Percentiles rank a stretch among this genome's conserved stretches.
These are phyloP conservation scores for Solenopsis invicta DNA, from an alignment of 1,140 invertebrate genomes.

Conservation along the genomic window DNA sequence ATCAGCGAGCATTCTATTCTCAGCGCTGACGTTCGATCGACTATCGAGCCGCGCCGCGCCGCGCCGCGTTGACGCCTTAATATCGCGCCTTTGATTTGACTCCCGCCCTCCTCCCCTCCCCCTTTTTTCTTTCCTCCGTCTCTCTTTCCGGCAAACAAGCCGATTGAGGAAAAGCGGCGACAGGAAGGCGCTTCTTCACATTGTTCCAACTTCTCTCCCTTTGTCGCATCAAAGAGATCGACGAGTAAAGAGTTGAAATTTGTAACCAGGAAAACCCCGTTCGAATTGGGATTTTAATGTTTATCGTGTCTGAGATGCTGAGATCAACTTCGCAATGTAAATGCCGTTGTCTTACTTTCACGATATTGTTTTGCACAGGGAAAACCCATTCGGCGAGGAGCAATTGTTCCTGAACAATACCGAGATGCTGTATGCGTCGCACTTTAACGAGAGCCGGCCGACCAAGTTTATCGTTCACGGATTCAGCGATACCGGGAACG, in stretches of 20 bases:
- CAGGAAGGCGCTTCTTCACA: background rate
- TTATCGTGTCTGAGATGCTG: background rate
- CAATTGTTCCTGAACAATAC: constrained; percentile 80
- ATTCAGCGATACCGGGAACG: constrained; percentile 85
- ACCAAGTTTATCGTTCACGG: constrained; percentile 87
- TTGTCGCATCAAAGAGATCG: background rate
- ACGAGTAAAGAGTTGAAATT: background rate
- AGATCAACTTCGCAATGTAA: background rate
- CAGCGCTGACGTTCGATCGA: constrained; percentile 80
- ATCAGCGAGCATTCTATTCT: constrained; percentile 80
- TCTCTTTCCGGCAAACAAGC: constrained; percentile 36
- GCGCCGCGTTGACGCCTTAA: constrained; percentile 70
- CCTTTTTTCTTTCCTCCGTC: constrained; percentile 4
- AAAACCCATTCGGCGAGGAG: constrained; percentile 81
- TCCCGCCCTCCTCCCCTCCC: constrained; percentile 62
- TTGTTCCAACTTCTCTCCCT: constrained; percentile 20
- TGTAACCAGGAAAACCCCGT: background rate
- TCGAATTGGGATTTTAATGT: background rate
- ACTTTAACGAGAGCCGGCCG: constrained; percentile 83
- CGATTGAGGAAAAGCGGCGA: constrained; percentile 22
- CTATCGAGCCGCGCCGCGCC: constrained; percentile 62
- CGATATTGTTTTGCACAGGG: constrained; percentile 64
- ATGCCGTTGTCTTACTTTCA: background rate
- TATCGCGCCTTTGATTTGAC: constrained; percentile 68
- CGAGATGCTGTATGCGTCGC: constrained; percentile 80